Base-by-base conservation (phyloP, 2,888 invertebrate genomes). In the Scaptomyza polygonia region DNA sequence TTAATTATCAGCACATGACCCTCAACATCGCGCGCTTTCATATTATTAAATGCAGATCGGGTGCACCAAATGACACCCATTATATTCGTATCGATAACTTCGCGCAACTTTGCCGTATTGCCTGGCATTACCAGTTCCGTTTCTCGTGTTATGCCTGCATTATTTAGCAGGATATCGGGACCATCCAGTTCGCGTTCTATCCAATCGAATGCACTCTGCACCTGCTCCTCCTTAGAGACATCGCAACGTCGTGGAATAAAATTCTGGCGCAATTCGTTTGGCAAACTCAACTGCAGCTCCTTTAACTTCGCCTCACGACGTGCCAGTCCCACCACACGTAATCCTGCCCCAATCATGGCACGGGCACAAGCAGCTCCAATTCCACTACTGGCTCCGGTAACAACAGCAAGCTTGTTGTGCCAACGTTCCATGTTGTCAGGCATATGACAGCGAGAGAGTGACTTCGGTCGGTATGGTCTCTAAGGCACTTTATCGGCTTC, bases 351-450 rank as follows among this genome's bases (percentile, higher is more conserved):
- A 0, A 92, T 92, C 52, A 94, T 88, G 29, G 91, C 90, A 40
- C 88, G 86, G 1, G 91, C 91, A 56, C 93, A 92, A 1, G 92
- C 92, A 1, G 92, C 93, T n/a, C 93, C 95, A 66, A 95, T 94
- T 0, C 94, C 95, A 0, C 93, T 92, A 87, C 94, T 94, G 5
- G 94, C 94, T 0, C 95, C 95, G 0, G 94, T 95, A 40, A 95
- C 94, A 25, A 95, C 92, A 0, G 94, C 94, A 0, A 94, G 92
- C 82, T 93, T 93, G 54, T 93, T 94, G 1, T 87, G 81, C 94
- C 94, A 95, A 45, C 94, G 93, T 49, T 95, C 93, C 93, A 94
- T 93, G 55, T 39, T 67, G 8, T 1, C 8, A 27, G 2, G 9
- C 29, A 32, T 62, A 51, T 75, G 52, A 44, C 21, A 21, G 16